Evolutionary conservation across 2,888 invertebrate species (phyloP), one percentile per base, ranked within the genome.

Genomic region (Cyclophora albipunctata): DNA sequence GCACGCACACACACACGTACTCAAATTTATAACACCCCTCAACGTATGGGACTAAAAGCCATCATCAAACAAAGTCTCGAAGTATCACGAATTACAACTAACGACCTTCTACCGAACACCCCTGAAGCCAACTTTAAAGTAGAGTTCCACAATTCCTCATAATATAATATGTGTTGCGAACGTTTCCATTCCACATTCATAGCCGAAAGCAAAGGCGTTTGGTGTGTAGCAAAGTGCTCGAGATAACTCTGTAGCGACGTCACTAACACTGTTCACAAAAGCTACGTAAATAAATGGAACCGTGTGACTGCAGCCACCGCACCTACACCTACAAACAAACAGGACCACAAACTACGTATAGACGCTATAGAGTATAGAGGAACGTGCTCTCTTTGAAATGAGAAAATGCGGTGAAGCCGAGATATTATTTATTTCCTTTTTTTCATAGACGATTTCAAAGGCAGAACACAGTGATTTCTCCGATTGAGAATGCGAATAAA

Each of bases 161-260:
- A 50, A 40, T 47, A 49, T 51, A 43, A 51, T 50, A 58, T 50
- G 50, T 55, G 43, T 48, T 49, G 50, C 66, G 62, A 62, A 59
- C 59, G 63, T 60, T 59, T 61, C 59, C 63, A 66, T 64, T 66
- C 57, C 58, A 58, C 63, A 69, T 70, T 63, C 63, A 62, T 57
- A 56, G 57, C 57, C 51, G 57, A 58, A 58, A 58, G 65, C 66
- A 67, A 67, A 68, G 59, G 65, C 61, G 60, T 58, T 58, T 54
- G 54, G 58, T 62, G 53, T 62, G 55, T 59, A 60, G 62, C 62
- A 55, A 69, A 70, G 62, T 68, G 68, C 63, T 63, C 59, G 58
- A 72, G 73, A 75, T 75, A 75, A 73, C 72, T 75, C 73, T 73
- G 69, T 71, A 67, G 63, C 41, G 42, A 48, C 62, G 64, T 67